Percentiles rank a stretch among this genome's conserved stretches.
Evolutionary conservation across 1,140 invertebrate species (phyloP).

Genomic region (Daktulosphaira vitifoliae): DNA sequence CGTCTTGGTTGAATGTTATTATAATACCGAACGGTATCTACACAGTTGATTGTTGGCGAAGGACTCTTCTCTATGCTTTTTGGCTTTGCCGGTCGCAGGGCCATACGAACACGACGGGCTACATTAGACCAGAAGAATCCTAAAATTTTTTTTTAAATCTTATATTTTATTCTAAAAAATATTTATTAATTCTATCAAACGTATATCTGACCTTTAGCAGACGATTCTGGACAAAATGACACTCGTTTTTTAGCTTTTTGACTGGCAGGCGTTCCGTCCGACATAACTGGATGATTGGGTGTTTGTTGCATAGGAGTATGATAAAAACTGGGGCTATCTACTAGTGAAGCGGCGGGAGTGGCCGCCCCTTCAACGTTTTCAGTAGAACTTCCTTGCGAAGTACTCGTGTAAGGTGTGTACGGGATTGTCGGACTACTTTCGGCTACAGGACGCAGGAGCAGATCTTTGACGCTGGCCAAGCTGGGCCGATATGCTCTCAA

Average conservation of each 20-base stretch:
- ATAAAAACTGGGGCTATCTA: neutral
- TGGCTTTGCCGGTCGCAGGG: neutral
- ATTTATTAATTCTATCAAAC: too few relatives aligned
- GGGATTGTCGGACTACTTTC: constrained; percentile 8
- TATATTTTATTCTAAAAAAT: too few relatives aligned
- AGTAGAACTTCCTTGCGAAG: neutral
- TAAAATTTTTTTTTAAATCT: too few relatives aligned
- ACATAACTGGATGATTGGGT: too few relatives aligned
- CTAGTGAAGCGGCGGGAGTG: neutral
- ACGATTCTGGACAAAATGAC: too few relatives aligned
- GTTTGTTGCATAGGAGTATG: neutral
- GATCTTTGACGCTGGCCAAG: neutral
- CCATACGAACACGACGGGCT: constrained; percentile 3
- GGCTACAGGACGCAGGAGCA: neutral
- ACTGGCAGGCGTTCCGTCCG: too few relatives aligned
- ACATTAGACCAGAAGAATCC: constrained; percentile 20
- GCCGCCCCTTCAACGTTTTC: neutral
- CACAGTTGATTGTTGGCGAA: too few relatives aligned
- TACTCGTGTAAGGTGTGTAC: neutral
- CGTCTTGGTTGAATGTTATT: neutral
- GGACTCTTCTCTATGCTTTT: neutral
- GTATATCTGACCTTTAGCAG: neutral
- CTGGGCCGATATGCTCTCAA: neutral
- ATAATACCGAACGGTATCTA: neutral
- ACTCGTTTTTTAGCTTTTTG: neutral